A percentile compares a stretch with the other conserved stretches of the same genome.
phyloP scores from a whole-genome alignment of 2,888 invertebrate species.

The Microctonus brassicae region DNA sequence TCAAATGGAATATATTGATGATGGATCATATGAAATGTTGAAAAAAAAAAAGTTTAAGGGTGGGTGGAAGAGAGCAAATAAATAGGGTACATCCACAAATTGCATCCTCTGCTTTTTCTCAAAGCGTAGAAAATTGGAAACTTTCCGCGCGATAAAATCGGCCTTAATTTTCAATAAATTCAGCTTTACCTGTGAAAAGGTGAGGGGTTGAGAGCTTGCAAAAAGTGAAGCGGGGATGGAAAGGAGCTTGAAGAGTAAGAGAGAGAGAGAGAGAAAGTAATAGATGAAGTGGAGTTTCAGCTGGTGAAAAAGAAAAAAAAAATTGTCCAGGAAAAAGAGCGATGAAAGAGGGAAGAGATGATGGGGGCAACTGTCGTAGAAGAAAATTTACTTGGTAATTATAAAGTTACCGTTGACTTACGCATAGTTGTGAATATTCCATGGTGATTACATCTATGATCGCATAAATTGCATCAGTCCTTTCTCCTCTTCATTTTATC shows the following conservation, averaged over 20 bases:
- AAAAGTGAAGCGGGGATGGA: neutral
- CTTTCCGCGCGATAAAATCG: slow-evolving; percentile 66
- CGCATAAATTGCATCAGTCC: slow-evolving; percentile 55
- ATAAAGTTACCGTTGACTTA: slow-evolving; percentile 61
- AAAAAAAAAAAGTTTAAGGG: slow-evolving; percentile 13
- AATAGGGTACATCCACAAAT: slow-evolving; percentile 35
- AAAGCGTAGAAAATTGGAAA: slow-evolving; percentile 64
- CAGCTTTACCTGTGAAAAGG: slow-evolving; percentile 44
- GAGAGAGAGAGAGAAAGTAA: neutral
- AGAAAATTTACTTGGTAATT: slow-evolving; percentile 65
- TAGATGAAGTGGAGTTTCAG: neutral
- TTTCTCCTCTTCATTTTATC: slow-evolving; percentile 8
- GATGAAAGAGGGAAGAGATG: neutral
- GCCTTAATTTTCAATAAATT: slow-evolving; percentile 66
- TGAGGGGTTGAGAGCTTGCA: slow-evolving; percentile 8
- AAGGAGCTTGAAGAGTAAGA: neutral
- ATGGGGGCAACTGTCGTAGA: slow-evolving; percentile 42
- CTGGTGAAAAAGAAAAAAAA: slow-evolving; percentile 1
- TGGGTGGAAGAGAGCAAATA: neutral
- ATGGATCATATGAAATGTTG: slow-evolving; percentile 7
- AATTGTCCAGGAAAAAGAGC: neutral
- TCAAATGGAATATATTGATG: neutral
- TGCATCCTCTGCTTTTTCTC: slow-evolving; percentile 32
- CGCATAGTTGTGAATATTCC: slow-evolving; percentile 65
- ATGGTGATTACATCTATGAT: slow-evolving; percentile 64